A percentile compares a stretch with the other conserved stretches of the same genome.
Evolutionary conservation across 1,140 invertebrate species (phyloP).

Genomic region (Onthophagus taurus): DNA sequence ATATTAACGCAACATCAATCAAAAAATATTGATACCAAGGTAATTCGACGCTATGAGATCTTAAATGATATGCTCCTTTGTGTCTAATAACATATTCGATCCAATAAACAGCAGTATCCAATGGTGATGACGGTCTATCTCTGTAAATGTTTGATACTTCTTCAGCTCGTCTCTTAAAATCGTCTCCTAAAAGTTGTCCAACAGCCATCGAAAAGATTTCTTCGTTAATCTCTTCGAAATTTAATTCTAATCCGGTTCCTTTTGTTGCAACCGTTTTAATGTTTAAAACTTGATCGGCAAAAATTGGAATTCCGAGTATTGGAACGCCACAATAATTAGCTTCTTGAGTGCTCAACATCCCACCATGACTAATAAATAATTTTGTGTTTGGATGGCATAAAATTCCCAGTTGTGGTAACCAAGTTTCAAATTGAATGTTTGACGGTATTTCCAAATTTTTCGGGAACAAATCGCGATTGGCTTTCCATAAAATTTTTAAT

Average conservation of each 20-base stretch:
- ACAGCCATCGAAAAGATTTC: slow-evolving; percentile 17
- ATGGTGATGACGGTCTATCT: slow-evolving; percentile 41
- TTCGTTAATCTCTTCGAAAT: slow-evolving; percentile 10
- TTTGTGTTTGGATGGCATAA: slow-evolving; percentile 42
- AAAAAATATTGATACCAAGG: slow-evolving; percentile 42
- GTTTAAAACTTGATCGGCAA: slow-evolving; percentile 34
- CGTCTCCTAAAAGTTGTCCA: slow-evolving; percentile 31
- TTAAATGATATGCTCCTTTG: slow-evolving; percentile 39
- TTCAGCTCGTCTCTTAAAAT: slow-evolving; percentile 3
- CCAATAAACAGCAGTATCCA: slow-evolving; percentile 49
- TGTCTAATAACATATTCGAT: slow-evolving; percentile 48
- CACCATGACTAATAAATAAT: slow-evolving; percentile 46
- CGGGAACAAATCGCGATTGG: slow-evolving; percentile 38
- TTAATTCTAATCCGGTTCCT: slow-evolving; percentile 16
- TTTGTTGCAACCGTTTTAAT: slow-evolving; percentile 22
- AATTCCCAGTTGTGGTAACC: slow-evolving; percentile 62
- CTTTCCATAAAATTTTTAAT: slow-evolving; percentile 56
- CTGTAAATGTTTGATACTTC: slow-evolving; percentile 35
- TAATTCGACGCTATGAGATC: slow-evolving; percentile 38
- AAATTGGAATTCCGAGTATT: slow-evolving; percentile 39
- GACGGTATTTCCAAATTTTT: slow-evolving; percentile 34
- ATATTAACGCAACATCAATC: slow-evolving; percentile 37
- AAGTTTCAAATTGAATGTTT: slow-evolving; percentile 52
- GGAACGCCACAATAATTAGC: slow-evolving; percentile 42
- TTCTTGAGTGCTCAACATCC: slow-evolving; percentile 43